Percentiles rank a stretch among this genome's conserved stretches.
Conservation (phyloP, 2,113 vertebrate species). For the Anguilla rostrata region DNA sequence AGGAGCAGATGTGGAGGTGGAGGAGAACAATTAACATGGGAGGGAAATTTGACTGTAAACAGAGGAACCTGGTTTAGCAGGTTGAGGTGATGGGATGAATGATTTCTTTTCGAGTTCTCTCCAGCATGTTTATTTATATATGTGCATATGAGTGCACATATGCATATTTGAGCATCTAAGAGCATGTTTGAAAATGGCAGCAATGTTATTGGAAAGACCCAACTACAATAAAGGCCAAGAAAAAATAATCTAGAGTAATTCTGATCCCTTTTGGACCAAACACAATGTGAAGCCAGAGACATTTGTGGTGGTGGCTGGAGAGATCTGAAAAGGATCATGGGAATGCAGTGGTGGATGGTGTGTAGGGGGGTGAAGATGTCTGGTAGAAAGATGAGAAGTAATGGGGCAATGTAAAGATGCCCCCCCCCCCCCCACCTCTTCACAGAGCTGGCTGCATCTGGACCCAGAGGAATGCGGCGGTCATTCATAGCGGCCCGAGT, state of each 20-base stretch:
- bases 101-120: too few species aligned
- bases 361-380: constrained; percentile 42
- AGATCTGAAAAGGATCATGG: constrained; percentile 10
- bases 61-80: too few species aligned
- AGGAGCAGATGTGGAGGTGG: too few species aligned
- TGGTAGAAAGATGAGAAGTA: constrained; percentile 61
- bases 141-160: too few species aligned
- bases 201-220: background rate
- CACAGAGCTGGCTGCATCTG: constrained; percentile 58
- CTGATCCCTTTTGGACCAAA: background rate
- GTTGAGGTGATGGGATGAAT: too few species aligned
- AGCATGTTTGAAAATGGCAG: background rate
- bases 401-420: constrained; percentile 60
- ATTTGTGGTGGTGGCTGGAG: background rate
- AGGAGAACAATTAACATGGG: too few species aligned
- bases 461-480: constrained; percentile 65
- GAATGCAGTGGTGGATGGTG: constrained; percentile 12
- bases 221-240: background rate
- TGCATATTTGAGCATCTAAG: background rate
- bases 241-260: background rate
- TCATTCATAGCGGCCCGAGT: constrained; percentile 62
- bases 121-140: too few species aligned
- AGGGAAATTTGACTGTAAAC: too few species aligned
- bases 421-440: constrained; percentile 46
- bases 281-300: constrained; percentile 1